phyloP scores from a whole-genome alignment of 2,888 invertebrate genomes.

The Dasysyrphus tricinctus region DNA sequence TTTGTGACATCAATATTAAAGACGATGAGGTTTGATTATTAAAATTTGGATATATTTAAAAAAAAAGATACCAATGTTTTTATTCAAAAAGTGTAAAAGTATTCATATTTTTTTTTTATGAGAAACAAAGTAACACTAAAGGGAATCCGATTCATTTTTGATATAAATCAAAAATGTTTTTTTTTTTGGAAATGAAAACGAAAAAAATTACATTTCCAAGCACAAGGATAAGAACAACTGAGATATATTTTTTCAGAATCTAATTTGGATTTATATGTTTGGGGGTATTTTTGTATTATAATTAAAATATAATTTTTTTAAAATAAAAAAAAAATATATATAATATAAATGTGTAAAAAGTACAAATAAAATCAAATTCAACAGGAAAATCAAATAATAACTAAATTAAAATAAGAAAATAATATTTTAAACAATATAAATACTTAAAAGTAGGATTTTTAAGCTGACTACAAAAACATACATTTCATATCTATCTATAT shows the following conservation, averaged over 20 bases:
- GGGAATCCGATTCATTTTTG: conserved; percentile 24
- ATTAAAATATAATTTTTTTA: conserved; percentile 17
- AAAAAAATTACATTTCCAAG: conserved; percentile 44
- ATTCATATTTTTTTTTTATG: conserved; percentile 9
- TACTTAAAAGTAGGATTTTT: conserved; percentile 54
- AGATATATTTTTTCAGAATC: conserved; percentile 56
- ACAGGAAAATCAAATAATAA: conserved; percentile 68
- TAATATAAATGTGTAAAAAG: conserved; percentile 26
- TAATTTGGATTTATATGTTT: conserved; percentile 22
- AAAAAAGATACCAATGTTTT: conserved; percentile 12
- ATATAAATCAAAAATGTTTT: not conserved
- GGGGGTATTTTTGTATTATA: conserved; percentile 3
- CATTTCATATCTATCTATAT: conserved; percentile 49
- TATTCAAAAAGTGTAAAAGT: not conserved
- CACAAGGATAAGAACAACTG: conserved; percentile 75
- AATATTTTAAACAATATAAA: conserved; percentile 22
- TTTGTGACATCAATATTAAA: not conserved
- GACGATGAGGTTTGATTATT: not conserved
- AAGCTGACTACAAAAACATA: conserved; percentile 65
- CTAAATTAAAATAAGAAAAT: conserved; percentile 13
- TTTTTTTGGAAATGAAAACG: conserved; percentile 11
- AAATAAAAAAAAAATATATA: conserved; percentile 36
- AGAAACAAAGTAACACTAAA: conserved; percentile 1
- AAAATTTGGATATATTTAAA: not conserved
- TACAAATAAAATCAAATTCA: conserved; percentile 45